Base-by-base conservation (phyloP, 2,113 vertebrate species). In the Rhinoptilus africanus region DNA sequence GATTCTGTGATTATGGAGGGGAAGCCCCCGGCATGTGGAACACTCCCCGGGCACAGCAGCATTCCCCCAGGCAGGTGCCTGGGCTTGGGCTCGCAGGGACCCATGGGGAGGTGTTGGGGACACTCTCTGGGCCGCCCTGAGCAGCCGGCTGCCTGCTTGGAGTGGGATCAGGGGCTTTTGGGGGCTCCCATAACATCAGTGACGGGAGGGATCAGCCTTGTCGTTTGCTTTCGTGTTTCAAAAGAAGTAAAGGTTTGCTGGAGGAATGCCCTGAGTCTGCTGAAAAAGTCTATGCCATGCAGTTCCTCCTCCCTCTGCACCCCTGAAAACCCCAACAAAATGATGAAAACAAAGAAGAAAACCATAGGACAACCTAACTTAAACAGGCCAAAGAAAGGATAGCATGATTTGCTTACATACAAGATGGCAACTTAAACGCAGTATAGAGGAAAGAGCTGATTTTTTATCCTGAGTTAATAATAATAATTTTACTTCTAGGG, bases 221-320 rank as follows among this genome's bases (percentile, higher is more conserved):
- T 4, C 6, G 0, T 27, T 30, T 32, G 16, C 27, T 71, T 27
- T 34, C 9, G 12, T 13, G 0, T 37, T 75, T 64, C 10, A 2
- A 35, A 34, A 28, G 22, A 28, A 39, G 27, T 8, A 27, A 50
- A 2, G 0, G 0, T 47, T n/a, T 50, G 53, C 21, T 22, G 28
- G 37, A 83, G 32, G 72, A 77, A 28, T 48, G 4, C 3, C 5
- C 9, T 1, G 7, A 14, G 8, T 28, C 26, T n/a, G 8, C 43
- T 3, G 57, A 9, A 53, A 47, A 72, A 20, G 32, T 12, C 28
- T 4, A 0, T 9, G 24, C 23, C 21, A n/a, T 78, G 10, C 34
- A 57, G 16, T 11, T 19, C 60, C 27, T 28, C 28, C 13, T 11
- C 4, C 6, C 30, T 8, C 12, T 17, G 14, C 10, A 1, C 15